Evolutionary conservation across 2,888 invertebrate genomes (phyloP).

Genomic region (Fragum sueziense): DNA sequence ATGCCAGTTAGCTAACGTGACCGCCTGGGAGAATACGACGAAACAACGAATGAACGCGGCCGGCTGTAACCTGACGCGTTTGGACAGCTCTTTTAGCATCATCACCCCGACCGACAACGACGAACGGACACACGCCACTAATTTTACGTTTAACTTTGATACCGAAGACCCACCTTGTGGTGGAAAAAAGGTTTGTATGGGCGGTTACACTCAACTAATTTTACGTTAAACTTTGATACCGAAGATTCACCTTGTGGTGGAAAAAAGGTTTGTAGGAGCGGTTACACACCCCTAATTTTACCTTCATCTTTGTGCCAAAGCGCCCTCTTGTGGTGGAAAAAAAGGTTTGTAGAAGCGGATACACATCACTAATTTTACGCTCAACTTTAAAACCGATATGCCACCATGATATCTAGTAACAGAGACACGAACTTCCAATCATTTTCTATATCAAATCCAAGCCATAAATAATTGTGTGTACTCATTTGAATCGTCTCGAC

Average conservation of each 20-base stretch:
- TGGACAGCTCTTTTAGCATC: not conserved
- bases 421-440: too few relatives aligned
- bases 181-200: not conserved
- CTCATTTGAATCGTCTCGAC: too few relatives aligned
- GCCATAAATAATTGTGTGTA: too few relatives aligned
- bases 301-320: not conserved
- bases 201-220: not conserved
- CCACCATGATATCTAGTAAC: too few relatives aligned
- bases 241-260: not conserved
- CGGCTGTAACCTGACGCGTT: slow-evolving; percentile 2
- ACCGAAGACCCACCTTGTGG: not conserved
- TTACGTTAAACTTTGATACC: not conserved
- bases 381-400: too few relatives aligned
- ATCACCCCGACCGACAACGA: not conserved
- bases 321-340: not conserved
- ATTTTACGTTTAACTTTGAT: not conserved
- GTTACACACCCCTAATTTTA: not conserved
- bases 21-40: not conserved
- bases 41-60: not conserved
- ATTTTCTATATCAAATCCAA: too few relatives aligned
- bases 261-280: not conserved
- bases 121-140: not conserved
- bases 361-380: not conserved
- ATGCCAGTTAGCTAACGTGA: not conserved
- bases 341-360: not conserved